Evolutionary conservation across 2,113 vertebrate species (phyloP).

Genomic region (Nansenia antarctica): DNA sequence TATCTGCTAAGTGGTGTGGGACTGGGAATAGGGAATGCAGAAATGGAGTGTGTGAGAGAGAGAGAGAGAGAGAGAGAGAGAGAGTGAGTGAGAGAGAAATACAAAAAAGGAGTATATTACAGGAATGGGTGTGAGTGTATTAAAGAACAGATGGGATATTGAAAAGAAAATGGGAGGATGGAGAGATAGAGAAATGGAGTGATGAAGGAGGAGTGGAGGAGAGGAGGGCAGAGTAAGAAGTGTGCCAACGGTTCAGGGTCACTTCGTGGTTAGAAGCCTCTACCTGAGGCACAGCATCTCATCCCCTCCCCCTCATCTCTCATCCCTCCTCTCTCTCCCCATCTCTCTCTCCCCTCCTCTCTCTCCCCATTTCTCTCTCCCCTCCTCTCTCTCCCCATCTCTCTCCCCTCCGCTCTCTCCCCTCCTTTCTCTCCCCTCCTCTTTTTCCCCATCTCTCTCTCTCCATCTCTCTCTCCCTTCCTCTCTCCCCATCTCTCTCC

Average conservation of each 20-base stretch:
- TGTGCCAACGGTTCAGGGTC: neutral
- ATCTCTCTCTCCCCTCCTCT: neutral
- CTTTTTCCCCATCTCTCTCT: neutral
- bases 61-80: neutral
- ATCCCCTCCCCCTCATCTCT: neutral
- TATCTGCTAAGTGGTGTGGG: too few relatives aligned
- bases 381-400: too few relatives aligned
- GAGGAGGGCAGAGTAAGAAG: neutral
- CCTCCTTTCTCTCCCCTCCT: conserved; percentile 1
- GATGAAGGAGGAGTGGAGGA: neutral
- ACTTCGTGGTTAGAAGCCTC: neutral
- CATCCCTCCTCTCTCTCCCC: neutral
- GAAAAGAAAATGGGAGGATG: neutral
- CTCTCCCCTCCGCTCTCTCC: neutral
- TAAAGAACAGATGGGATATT: neutral
- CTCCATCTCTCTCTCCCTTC: neutral
- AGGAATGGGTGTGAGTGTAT: neutral
- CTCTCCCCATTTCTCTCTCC: neutral
- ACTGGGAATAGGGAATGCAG: neutral
- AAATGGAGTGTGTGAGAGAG: neutral
- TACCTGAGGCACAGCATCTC: neutral
- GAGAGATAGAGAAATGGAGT: conserved; percentile 8
- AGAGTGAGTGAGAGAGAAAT: neutral
- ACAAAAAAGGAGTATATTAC: neutral
- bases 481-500: neutral